A percentile compares a stretch with the other conserved stretches of the same genome.
phyloP scores from a whole-genome alignment of 2,888 invertebrate species.

The Liopterus haemorrhoidalis region DNA sequence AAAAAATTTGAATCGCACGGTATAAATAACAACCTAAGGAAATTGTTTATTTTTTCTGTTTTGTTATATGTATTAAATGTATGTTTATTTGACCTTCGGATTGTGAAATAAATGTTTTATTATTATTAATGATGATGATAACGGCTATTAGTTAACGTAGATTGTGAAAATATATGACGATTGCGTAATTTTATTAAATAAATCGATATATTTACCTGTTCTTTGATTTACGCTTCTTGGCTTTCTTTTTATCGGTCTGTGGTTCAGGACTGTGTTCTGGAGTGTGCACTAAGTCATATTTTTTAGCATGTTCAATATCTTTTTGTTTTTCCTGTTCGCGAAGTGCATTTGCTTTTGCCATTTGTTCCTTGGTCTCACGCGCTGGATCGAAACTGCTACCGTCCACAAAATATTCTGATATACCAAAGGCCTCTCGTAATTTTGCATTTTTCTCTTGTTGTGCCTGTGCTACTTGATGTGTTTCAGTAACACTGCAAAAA shows the following conservation, averaged over 20 bases:
- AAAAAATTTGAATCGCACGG: too few species aligned
- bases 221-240: slow-evolving; percentile 63
- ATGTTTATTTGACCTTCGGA: too few species aligned
- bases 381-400: slow-evolving; percentile 87
- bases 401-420: slow-evolving; percentile 88
- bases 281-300: slow-evolving; percentile 70
- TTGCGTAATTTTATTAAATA: slow-evolving; percentile 28
- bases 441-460: slow-evolving; percentile 93
- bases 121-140: too few species aligned
- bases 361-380: slow-evolving; percentile 56
- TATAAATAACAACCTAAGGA: too few species aligned
- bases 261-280: slow-evolving; percentile 57
- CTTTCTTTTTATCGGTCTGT: slow-evolving; percentile 43
- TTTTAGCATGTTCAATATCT: slow-evolving; percentile 46
- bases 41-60: too few species aligned
- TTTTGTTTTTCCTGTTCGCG: slow-evolving; percentile 41
- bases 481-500: slow-evolving; percentile 76
- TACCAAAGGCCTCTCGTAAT: slow-evolving; percentile 89
- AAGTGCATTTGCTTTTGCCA: slow-evolving; percentile 48
- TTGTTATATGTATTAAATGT: too few species aligned
- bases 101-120: too few species aligned
- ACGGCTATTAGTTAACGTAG: slow-evolving; percentile 6
- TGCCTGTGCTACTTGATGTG: slow-evolving; percentile 93
- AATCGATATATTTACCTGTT: slow-evolving; percentile 52
- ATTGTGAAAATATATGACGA: slow-evolving; percentile 3